phyloP scores from a whole-genome alignment of 2,888 invertebrate species.

The Stegophylla sp. region DNA sequence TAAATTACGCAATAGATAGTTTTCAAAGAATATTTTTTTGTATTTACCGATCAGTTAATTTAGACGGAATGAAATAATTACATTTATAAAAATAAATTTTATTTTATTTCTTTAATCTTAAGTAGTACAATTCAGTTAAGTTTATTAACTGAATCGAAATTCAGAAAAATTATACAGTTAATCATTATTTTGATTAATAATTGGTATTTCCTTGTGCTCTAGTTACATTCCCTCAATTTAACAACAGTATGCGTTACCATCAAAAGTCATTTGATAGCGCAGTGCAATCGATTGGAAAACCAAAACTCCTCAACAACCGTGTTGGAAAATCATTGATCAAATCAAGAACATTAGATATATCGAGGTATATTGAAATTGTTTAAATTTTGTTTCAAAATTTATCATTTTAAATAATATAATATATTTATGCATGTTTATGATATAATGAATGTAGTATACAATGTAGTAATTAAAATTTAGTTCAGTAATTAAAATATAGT shows the following conservation, averaged over 20 bases:
- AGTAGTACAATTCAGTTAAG: too few relatives aligned
- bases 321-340: slow-evolving; percentile 52
- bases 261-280: slow-evolving; percentile 54
- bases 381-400: too few relatives aligned
- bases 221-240: slow-evolving; percentile 54
- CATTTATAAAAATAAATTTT: too few relatives aligned
- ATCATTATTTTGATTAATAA: not conserved
- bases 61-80: not conserved
- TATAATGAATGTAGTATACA: too few relatives aligned
- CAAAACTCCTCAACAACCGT: slow-evolving; percentile 30
- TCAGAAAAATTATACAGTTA: not conserved
- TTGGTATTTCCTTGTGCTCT: slow-evolving; percentile 27
- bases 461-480: too few relatives aligned
- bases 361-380: slow-evolving; percentile 15
- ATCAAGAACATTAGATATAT: slow-evolving; percentile 39
- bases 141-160: not conserved
- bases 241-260: slow-evolving; percentile 36
- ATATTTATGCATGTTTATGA: too few relatives aligned
- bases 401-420: too few relatives aligned
- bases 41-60: not conserved
- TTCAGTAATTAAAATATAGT: too few relatives aligned
- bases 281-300: slow-evolving; percentile 41
- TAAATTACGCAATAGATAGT: slow-evolving; percentile 19
- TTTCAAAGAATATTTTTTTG: not conserved
- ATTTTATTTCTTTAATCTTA: too few relatives aligned